Conservation (phyloP, 2,888 invertebrate genomes). For the Lepidochrysops patricia region DNA sequence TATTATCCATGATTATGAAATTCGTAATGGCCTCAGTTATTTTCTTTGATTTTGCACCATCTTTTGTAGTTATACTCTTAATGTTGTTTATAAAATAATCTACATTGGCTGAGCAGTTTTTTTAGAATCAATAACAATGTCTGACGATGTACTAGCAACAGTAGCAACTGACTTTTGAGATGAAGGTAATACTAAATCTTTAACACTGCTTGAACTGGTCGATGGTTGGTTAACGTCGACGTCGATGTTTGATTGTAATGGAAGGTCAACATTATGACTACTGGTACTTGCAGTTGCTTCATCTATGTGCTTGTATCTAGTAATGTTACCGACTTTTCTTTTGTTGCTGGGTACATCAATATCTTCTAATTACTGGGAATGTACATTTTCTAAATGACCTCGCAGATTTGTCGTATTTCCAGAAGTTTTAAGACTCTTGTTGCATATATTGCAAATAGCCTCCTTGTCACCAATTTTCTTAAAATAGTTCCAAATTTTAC, state of each 20-base stretch:
- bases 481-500: constrained; percentile 11
- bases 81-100: constrained; percentile 9
- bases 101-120: constrained; percentile 6
- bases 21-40: constrained; percentile 18
- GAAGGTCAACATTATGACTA: background rate
- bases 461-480: constrained; percentile 2
- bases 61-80: constrained; percentile 9
- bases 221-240: too few species aligned
- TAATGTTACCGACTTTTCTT: background rate
- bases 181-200: too few species aligned
- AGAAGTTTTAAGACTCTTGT: constrained; percentile 6
- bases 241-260: too few species aligned
- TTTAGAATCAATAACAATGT: background rate
- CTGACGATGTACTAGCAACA: constrained; percentile 8
- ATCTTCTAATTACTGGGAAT: background rate
- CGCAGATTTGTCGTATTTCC: constrained; percentile 1
- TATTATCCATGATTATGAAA: constrained; percentile 21
- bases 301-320: background rate
- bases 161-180: background rate
- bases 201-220: too few species aligned
- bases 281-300: background rate
- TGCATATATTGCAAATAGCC: constrained; percentile 8
- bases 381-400: constrained; percentile 3
- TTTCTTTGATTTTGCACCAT: constrained; percentile 9
- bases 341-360: background rate